Percentiles rank a stretch among this genome's conserved stretches.
Conservation (phyloP, 1,140 invertebrate genomes). For the Meteorus sp. region DNA sequence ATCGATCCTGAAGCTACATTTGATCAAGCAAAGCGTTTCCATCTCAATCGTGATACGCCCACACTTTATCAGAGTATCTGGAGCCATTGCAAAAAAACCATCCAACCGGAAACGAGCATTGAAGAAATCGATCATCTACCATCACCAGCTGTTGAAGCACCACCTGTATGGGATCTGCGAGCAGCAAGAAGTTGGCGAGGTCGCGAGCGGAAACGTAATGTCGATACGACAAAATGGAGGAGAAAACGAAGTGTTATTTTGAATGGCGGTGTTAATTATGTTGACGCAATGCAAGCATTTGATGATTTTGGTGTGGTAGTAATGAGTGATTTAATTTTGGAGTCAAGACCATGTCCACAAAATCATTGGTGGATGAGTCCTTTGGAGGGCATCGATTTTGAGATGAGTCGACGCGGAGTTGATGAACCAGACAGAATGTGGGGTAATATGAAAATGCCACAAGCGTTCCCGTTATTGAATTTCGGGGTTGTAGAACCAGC, state of each 20-base stretch:
- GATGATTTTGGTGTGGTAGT: slow-evolving; percentile 59
- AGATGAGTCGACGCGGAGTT: slow-evolving; percentile 27
- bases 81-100: slow-evolving; percentile 44
- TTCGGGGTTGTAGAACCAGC: slow-evolving; percentile 16
- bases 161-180: slow-evolving; percentile 31
- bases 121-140: slow-evolving; percentile 52
- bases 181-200: slow-evolving; percentile 2
- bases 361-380: slow-evolving; percentile 25
- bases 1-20: slow-evolving; percentile 46
- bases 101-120: slow-evolving; percentile 21
- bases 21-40: slow-evolving; percentile 46
- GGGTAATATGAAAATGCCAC: slow-evolving; percentile 47
- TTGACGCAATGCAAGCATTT: slow-evolving; percentile 57
- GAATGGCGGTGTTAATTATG: slow-evolving; percentile 42
- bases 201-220: neutral
- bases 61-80: slow-evolving; percentile 40
- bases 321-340: slow-evolving; percentile 58
- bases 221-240: slow-evolving; percentile 25
- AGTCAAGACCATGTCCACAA: slow-evolving; percentile 59
- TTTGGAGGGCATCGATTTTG: slow-evolving; percentile 27
- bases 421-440: slow-evolving; percentile 45
- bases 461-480: slow-evolving; percentile 44
- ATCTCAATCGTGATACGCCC: slow-evolving; percentile 38
- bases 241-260: slow-evolving; percentile 34
- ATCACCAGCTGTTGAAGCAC: slow-evolving; percentile 35